These are phyloP conservation scores for Rhynchophorus ferrugineus DNA, from an alignment of 1,140 invertebrate species.

Conservation along the genomic window DNA sequence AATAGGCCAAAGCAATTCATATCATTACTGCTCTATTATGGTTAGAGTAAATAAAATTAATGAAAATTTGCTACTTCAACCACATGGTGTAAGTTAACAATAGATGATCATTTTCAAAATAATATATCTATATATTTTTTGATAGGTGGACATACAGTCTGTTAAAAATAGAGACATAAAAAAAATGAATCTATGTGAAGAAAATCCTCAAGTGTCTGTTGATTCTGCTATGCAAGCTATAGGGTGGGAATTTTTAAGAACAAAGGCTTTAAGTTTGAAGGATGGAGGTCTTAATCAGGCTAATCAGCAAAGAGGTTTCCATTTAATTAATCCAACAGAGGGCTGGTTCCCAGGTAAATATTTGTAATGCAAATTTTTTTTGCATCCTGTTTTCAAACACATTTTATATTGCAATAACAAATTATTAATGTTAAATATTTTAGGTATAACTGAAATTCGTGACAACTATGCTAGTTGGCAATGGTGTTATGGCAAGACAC, in stretches of 20 bases:
- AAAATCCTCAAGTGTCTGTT: constrained; percentile 60
- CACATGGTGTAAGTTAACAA: constrained; percentile 17
- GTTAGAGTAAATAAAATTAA: constrained; percentile 72
- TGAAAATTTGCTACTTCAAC: constrained; percentile 54
- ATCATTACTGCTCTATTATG: constrained; percentile 91
- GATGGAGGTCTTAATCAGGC: constrained; percentile 61
- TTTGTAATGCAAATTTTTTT: neutral
- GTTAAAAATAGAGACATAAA: constrained; percentile 44
- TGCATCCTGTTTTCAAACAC: neutral
- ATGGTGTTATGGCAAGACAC: constrained; percentile 84
- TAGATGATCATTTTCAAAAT: neutral
- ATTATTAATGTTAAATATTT: no score
- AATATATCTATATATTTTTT: constrained; percentile 7
- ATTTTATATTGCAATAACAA: no score
- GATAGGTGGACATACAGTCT: constrained; percentile 59
- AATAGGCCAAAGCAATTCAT: constrained; percentile 73
- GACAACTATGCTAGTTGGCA: constrained; percentile 70
- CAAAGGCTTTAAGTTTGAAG: constrained; percentile 52
- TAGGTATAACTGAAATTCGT: constrained; percentile 59
- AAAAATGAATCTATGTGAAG: constrained; percentile 70
- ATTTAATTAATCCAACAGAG: constrained; percentile 78
- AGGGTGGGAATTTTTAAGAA: constrained; percentile 76
- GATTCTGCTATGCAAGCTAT: constrained; percentile 62
- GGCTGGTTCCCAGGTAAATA: constrained; percentile 73
- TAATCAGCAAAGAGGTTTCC: constrained; percentile 67